Evolutionary conservation across 2,797 vertebrate species (phyloP).

Genomic region (Meriones psammophilus): DNA sequence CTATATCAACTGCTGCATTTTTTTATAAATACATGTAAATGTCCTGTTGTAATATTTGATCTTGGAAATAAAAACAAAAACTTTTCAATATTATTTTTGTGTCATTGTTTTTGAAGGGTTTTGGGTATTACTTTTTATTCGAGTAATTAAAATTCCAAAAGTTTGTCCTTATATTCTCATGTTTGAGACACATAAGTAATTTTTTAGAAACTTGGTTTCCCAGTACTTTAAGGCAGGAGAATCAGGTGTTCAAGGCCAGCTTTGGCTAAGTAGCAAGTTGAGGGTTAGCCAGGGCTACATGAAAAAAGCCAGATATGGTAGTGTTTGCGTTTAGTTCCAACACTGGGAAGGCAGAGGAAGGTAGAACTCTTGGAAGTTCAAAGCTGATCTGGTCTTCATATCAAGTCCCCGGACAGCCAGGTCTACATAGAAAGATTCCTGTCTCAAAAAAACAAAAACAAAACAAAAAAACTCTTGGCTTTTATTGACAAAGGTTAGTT

Average conservation of each 20-base stretch:
- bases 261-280: neutral
- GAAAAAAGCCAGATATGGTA: neutral
- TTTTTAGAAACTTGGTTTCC: neutral
- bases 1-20: constrained; percentile 91
- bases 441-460: neutral
- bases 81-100: constrained; percentile 87
- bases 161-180: neutral
- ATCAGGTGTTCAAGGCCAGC: neutral
- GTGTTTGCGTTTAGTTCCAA: neutral
- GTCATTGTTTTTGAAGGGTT: constrained; percentile 59
- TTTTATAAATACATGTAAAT: constrained; percentile 92
- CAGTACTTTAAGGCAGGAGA: neutral
- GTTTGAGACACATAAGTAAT: neutral
- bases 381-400: neutral
- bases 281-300: neutral
- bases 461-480: neutral
- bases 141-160: constrained; percentile 38
- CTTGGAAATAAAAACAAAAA: constrained; percentile 90
- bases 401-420: neutral
- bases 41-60: constrained; percentile 92
- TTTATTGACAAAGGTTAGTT: neutral
- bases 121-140: constrained; percentile 25
- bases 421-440: neutral
- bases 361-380: neutral
- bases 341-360: neutral